These are phyloP conservation scores for Anthrax anthrax DNA, from an alignment of 2,888 invertebrate species.

Conservation along the genomic window DNA sequence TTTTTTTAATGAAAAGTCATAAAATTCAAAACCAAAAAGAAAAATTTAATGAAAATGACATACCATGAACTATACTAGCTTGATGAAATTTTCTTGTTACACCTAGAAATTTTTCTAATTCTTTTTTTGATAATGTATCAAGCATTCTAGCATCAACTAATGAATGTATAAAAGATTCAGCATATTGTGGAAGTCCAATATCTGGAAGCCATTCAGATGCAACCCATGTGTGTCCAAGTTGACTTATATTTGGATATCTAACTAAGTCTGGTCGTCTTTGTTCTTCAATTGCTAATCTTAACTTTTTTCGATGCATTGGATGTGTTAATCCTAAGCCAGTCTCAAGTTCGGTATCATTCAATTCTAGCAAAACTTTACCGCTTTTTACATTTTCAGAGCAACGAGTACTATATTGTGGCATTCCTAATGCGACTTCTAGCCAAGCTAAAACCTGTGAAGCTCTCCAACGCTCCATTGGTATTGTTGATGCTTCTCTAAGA, in stretches of 20 bases:
- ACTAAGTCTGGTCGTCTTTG: conserved; percentile 75
- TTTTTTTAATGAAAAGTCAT: conserved; percentile 1
- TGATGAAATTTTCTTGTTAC: conserved; percentile 91
- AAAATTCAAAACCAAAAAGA: background rate
- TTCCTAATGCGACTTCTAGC: conserved; percentile 85
- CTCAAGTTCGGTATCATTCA: conserved; percentile 83
- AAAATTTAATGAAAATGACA: too few relatives aligned
- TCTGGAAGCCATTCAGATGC: conserved; percentile 87
- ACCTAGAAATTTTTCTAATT: conserved; percentile 82
- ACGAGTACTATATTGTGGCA: conserved; percentile 83
- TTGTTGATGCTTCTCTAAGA: conserved; percentile 66
- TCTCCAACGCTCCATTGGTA: conserved; percentile 82
- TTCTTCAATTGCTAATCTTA: conserved; percentile 86
- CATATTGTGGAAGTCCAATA: conserved; percentile 78
- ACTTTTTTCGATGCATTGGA: conserved; percentile 85
- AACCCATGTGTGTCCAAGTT: conserved; percentile 85
- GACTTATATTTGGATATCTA: conserved; percentile 74
- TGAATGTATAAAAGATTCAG: conserved; percentile 73
- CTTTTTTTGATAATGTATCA: conserved; percentile 84
- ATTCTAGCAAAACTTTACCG: conserved; percentile 84
- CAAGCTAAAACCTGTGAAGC: conserved; percentile 88
- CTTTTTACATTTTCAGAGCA: conserved; percentile 91
- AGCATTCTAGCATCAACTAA: conserved; percentile 88
- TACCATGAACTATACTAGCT: conserved; percentile 81
- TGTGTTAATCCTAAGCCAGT: conserved; percentile 81